Conservation (phyloP, 1,140 invertebrate genomes). For the Colletes latitarsis region DNA sequence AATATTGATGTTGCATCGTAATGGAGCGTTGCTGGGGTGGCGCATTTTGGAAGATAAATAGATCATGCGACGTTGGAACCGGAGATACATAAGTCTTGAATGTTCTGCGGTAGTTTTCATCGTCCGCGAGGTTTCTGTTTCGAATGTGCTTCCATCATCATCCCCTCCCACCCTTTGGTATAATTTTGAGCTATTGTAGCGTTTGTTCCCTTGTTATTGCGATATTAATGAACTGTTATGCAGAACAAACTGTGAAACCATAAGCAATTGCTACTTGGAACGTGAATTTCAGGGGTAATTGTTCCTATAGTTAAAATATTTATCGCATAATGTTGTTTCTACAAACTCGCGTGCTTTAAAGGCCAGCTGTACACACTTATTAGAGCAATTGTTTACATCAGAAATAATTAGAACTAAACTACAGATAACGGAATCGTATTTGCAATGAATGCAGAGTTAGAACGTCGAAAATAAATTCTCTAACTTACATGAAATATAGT, state of each 20-base stretch:
- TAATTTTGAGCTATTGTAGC: neutral
- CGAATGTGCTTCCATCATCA: neutral
- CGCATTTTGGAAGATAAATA: conserved; percentile 20
- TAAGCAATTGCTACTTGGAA: conserved; percentile 5
- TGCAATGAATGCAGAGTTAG: too few species aligned
- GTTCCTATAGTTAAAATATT: too few species aligned
- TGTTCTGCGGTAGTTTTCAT: neutral
- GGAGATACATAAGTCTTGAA: conserved; percentile 8
- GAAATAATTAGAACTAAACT: too few species aligned
- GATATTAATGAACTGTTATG: conserved; percentile 30
- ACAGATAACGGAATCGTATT: too few species aligned
- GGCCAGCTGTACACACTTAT: too few species aligned
- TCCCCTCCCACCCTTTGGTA: neutral
- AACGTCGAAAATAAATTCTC: too few species aligned
- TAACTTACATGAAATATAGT: too few species aligned
- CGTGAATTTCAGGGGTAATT: neutral
- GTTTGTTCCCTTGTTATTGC: neutral
- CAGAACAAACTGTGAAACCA: neutral
- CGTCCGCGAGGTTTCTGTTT: neutral
- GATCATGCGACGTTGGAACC: conserved; percentile 1
- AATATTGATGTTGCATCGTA: conserved; percentile 32
- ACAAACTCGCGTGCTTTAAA: too few species aligned
- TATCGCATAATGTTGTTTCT: too few species aligned
- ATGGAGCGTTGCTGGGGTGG: neutral
- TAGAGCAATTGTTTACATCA: too few species aligned